Evolutionary conservation across 1,140 invertebrate species (phyloP), one percentile per base, ranked within the genome.

Genomic region (Pseudoatta argentina): DNA sequence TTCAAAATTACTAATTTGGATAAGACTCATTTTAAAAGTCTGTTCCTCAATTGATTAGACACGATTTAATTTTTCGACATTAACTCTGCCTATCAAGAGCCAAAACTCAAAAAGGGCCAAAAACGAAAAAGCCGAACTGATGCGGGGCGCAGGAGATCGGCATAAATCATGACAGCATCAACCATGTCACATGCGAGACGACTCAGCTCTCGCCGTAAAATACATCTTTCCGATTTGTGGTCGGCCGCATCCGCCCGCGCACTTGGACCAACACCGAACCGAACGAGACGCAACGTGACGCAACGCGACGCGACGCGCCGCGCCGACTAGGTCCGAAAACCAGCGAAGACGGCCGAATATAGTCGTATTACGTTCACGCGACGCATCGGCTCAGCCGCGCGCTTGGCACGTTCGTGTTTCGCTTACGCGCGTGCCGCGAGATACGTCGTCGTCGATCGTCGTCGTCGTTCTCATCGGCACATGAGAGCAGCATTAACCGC

Each of bases 341-440:
- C 57, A 21, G 12, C 89, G 89, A 57, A 73, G 27, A 24, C 71
- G 71, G 86, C 78, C 91, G 91, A 91, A 87, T 87, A 93, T 87
- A 93, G 91, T 92, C 89, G 93, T 90, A 92, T 87, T 91, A 91
- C 69, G 88, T 79, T 90, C 86, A 88, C 83, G 92, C 88, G 91
- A 91, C 87, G 91, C 91, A 87, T 91, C 87, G 87, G 83, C 67
- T 87, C 82, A 89, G 89, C 87, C 87, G 72, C 85, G 87, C 76
- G 88, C 77, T 87, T 83, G 34, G 67, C 51, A 69, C 85, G 53
- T 44, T 63, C 73, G 76, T 73, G 81, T 90, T 86, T 77, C 64
- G 78, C 63, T 83, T 61, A 7, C 53, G 69, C 76, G 81, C 57
- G 83, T 63, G 39, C 63, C 85, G 82, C 73, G 76, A 69, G 61